phyloP scores from a whole-genome alignment of 2,113 vertebrate genomes.

The Corydoras sp. region DNA sequence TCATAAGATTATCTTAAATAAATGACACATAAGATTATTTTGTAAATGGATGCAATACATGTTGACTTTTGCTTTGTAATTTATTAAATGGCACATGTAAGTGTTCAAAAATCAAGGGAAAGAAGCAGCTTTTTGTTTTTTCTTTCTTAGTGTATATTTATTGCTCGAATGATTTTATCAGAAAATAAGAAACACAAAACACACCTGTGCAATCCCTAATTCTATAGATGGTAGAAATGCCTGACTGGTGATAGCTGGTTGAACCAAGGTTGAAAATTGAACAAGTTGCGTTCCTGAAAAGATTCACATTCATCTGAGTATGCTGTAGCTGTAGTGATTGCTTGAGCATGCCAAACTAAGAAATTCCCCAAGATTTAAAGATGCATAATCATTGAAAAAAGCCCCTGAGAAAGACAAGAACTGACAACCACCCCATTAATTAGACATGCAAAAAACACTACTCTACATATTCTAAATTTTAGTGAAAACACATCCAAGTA shows the following conservation, averaged over 20 bases:
- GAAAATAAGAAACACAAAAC: constrained; percentile 61
- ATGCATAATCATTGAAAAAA: constrained; percentile 70
- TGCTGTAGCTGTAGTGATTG: constrained; percentile 76
- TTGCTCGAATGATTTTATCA: constrained; percentile 85
- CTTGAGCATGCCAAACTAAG: constrained; percentile 48
- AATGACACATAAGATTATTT: too few species aligned
- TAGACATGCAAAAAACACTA: constrained; percentile 78
- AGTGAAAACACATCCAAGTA: constrained; percentile 44
- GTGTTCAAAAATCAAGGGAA: not conserved
- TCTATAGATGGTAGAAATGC: constrained; percentile 20
- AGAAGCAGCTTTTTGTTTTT: not conserved
- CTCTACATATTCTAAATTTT: constrained; percentile 78
- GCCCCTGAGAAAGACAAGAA: constrained; percentile 77
- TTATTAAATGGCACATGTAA: too few species aligned
- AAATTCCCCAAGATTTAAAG: constrained; percentile 48
- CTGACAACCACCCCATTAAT: constrained; percentile 64
- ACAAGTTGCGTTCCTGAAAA: constrained; percentile 18
- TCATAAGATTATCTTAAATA: too few species aligned
- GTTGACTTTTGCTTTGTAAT: too few species aligned
- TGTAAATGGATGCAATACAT: too few species aligned
- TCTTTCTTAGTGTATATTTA: constrained; percentile 77
- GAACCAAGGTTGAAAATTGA: not conserved
- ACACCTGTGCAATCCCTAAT: constrained; percentile 27
- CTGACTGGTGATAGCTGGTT: constrained; percentile 8
- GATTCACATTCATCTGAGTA: constrained; percentile 71